Percentiles rank a stretch among this genome's conserved stretches.
Evolutionary conservation across 2,113 vertebrate genomes (phyloP).

Genomic region (Hepsetus odoe): DNA sequence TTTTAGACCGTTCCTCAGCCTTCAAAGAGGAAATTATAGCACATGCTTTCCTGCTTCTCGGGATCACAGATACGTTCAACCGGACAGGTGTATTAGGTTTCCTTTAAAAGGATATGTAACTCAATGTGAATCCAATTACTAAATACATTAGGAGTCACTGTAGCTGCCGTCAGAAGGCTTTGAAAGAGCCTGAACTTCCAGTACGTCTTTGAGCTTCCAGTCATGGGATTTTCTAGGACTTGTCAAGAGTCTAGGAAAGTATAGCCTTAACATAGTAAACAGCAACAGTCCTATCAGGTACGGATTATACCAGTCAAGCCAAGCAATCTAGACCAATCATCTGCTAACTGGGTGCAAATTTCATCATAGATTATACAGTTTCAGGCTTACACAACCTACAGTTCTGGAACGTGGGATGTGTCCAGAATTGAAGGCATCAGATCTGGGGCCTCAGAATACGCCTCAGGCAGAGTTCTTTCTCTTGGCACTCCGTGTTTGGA

Average conservation of each 20-base stretch:
- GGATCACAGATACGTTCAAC: slow-evolving; percentile 54
- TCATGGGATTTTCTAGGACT: neutral
- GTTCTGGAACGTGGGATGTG: too few species aligned
- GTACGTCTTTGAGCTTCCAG: slow-evolving; percentile 2
- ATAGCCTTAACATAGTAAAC: neutral
- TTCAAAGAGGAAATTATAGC: slow-evolving; percentile 56
- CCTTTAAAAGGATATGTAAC: slow-evolving; percentile 30
- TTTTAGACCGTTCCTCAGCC: slow-evolving; percentile 49
- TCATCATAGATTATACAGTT: too few species aligned
- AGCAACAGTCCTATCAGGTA: too few species aligned
- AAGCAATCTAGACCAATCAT: too few species aligned
- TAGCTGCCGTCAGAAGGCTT: neutral
- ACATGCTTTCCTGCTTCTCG: slow-evolving; percentile 49
- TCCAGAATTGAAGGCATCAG: too few species aligned
- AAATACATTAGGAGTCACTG: slow-evolving; percentile 4
- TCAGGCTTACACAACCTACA: too few species aligned
- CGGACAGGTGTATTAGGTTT: slow-evolving; percentile 40
- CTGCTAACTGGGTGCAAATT: too few species aligned
- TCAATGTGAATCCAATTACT: slow-evolving; percentile 35
- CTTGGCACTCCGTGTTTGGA: too few species aligned
- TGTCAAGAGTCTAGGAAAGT: neutral
- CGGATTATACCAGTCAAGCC: too few species aligned
- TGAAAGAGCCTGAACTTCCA: neutral
- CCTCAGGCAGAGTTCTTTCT: too few species aligned
- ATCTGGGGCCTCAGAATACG: too few species aligned